Base-by-base conservation (phyloP, 30 jellyfish, hydroid and myxozoan genomes). In the Euphysa ruthae region DNA sequence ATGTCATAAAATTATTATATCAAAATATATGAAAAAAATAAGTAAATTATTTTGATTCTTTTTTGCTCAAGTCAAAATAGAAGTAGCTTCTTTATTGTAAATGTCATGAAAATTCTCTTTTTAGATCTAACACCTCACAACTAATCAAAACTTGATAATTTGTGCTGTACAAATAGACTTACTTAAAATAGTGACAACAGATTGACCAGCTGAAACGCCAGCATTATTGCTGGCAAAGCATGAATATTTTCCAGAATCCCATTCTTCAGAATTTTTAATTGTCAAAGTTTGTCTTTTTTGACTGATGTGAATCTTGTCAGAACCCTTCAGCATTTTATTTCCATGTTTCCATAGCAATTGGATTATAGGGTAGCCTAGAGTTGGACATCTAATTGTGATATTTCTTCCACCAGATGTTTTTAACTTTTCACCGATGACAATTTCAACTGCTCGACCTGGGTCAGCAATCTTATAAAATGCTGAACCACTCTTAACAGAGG, bases 171-270 rank as follows among this genome's bases (percentile, higher is more conserved):
- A n/a, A 30, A 29, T 25, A 15, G 14, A 31, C 85, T 75, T 69
- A 77, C 95, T 63, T n/a, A 84, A 63, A 2, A 84, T 55, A 56
- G 63, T 61, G 8, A 84, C 8, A 6, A 24, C 19, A 15, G 95
- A 75, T 8, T 88, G 63, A 46, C 89, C 55, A 70, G 71, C 62
- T 6, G 89, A 91, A 44, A 84, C 83, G 3, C 95, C 95, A 58
- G 95, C 93, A 24, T 82, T 80, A 50, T 77, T 83, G 32, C 63
- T 69, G 8, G 95, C 95, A 56, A 74, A 83, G 32, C 95, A 83
- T 8, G 95, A 65, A 42, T 83, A 83, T 19, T 49, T 26, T 18
- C 95, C 95, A 16, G 92, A 55, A 52, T 75, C 86, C 43, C 75
- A 74, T 25, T 56, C 92, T 8, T 49, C 73, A 0, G 92, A 78